Evolutionary conservation across 2,888 invertebrate genomes (phyloP).

Genomic region (Schizaphis graminum): DNA sequence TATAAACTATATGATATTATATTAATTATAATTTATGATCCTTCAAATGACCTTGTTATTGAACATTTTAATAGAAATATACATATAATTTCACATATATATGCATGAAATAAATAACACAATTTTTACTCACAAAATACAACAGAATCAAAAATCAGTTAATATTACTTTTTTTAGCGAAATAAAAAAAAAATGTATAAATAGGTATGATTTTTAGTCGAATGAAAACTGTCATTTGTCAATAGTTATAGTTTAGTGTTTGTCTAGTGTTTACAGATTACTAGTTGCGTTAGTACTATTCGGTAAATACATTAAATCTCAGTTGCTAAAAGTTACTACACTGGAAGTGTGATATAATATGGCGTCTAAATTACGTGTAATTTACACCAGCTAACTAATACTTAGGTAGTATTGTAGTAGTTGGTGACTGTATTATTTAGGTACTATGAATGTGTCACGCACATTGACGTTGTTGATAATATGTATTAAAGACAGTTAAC

Average conservation of each 20-base stretch:
- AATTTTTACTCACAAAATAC: background rate
- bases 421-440: background rate
- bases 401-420: background rate
- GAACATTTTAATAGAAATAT: background rate
- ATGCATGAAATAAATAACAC: background rate
- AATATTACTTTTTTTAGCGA: background rate
- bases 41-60: background rate
- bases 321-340: background rate
- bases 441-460: background rate
- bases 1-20: background rate
- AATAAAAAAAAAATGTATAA: background rate
- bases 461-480: background rate
- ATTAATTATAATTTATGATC: background rate
- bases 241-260: background rate
- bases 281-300: background rate
- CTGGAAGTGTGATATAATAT: background rate
- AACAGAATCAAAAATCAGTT: background rate
- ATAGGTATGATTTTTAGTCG: background rate
- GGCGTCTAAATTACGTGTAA: background rate
- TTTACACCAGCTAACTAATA: background rate
- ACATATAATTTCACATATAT: background rate
- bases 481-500: background rate
- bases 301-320: background rate
- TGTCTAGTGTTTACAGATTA: background rate
- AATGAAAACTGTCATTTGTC: background rate